These are phyloP conservation scores for Ciconia stormi DNA, from an alignment of 2,113 vertebrate species.

Conservation along the genomic window DNA sequence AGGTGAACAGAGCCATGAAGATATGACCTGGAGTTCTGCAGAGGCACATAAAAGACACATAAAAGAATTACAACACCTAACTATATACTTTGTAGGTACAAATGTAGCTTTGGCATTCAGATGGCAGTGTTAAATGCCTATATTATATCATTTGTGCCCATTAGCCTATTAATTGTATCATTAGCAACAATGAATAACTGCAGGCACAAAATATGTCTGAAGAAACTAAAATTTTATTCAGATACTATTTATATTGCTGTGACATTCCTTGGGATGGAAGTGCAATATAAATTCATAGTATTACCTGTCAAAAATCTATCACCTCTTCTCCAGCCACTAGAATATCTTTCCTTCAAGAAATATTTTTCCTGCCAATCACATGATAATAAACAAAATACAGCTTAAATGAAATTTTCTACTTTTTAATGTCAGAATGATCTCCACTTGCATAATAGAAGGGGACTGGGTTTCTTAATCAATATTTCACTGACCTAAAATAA, in stretches of 20 bases:
- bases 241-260: constrained; percentile 2
- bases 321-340: not conserved
- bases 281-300: constrained; percentile 37
- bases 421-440: constrained; percentile 24
- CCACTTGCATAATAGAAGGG: not conserved
- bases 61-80: not conserved
- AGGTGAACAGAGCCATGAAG: not conserved
- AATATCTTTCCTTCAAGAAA: constrained; percentile 19
- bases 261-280: constrained; percentile 21
- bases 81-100: not conserved
- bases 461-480: not conserved
- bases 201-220: not conserved
- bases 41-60: not conserved
- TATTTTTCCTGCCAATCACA: constrained; percentile 28
- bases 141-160: not conserved
- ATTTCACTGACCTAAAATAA: not conserved
- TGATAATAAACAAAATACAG: constrained; percentile 23
- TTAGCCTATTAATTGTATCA: not conserved
- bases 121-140: not conserved
- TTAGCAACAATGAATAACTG: not conserved
- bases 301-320: constrained; percentile 44
- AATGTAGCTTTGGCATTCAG: not conserved
- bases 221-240: constrained; percentile 32
- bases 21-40: not conserved
- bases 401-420: not conserved